Base-by-base conservation (phyloP, 1,140 invertebrate species). In the Homarus americanus region DNA sequence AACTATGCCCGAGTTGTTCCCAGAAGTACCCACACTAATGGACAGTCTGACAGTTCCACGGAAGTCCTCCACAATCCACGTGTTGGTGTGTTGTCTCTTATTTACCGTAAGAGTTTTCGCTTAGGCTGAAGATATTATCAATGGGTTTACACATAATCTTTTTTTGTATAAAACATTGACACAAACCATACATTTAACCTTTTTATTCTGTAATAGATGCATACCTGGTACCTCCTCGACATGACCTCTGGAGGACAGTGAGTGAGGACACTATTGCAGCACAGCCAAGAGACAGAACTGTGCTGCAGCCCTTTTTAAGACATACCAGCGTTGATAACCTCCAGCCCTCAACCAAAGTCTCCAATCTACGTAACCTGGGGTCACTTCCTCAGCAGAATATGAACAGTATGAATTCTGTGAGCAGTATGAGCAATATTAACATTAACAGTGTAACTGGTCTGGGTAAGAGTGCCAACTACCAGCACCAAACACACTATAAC, bases 201-300 rank as follows among this genome's bases (percentile, higher is more conserved):
- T 20, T 20, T 2, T 12, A 4, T 32, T 69, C 53, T 28, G 2
- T 83, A 24, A 20, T 82, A 90, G 88, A 82, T 53, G 80, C 49
- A 34, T 90, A 75, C 73, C 40, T 90, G 12, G 66, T 90, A 40
- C 88, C 88, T 9, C 88, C 80, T 76, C 88, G 88, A 17, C 80
- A 82, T 78, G 88, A 90, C 38, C 72, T 90, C 15, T 90, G 88
- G 88, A 24, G 88, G 82, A 90, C 88, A 66, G 88, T 90, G 72
- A 90, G 88, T 76, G 88, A 66, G 32, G 88, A 90, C 80, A 90
- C 88, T n/a, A 58, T 90, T 7, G 24, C 78, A n/a, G 72, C 38
- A 24, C 80, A 80, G 7, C 49, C 82, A 32, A 44, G 28, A 76
- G 72, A 82, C 9, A 44, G 32, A n/a, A 0, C 82, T 10, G 7